Evolutionary conservation across 2,113 vertebrate species (phyloP).

Genomic region (Lichenostomus cassidix): DNA sequence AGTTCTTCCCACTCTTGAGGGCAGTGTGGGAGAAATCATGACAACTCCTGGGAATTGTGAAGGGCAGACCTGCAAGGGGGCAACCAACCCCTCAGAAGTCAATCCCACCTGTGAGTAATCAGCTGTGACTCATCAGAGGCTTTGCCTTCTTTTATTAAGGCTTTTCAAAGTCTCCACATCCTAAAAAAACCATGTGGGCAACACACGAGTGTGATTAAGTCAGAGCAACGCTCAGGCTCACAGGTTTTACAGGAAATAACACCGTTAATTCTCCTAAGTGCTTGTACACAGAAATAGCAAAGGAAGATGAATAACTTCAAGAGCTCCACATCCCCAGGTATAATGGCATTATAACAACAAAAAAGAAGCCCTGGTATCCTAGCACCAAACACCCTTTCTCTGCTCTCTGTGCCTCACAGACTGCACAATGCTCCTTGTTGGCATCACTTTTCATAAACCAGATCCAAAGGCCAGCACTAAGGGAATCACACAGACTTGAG

Average conservation of each 20-base stretch:
- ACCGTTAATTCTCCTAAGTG: slow-evolving; percentile 10
- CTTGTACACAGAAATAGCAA: not conserved
- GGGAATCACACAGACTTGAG: not conserved
- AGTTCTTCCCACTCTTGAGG: not conserved
- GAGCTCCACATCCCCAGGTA: not conserved
- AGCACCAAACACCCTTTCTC: not conserved
- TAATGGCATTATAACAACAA: not conserved
- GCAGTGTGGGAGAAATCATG: not conserved
- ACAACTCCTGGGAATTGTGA: not conserved
- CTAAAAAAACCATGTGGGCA: not conserved
- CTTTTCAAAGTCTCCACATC: slow-evolving; percentile 4
- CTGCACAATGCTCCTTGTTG: not conserved
- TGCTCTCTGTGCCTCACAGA: not conserved
- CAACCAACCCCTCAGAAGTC: not conserved
- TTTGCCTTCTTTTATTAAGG: slow-evolving; percentile 15
- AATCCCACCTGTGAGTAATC: slow-evolving; percentile 40
- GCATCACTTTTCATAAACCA: not conserved
- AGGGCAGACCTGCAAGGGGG: not conserved
- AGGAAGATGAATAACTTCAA: not conserved
- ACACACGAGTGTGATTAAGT: not conserved
- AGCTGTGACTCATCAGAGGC: slow-evolving; percentile 17
- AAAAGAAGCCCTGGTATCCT: not conserved
- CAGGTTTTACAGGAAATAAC: not conserved
- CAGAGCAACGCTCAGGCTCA: not conserved
- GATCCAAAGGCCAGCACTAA: not conserved